A percentile compares a stretch with the other conserved stretches of the same genome.
phyloP scores from a whole-genome alignment of 2,113 vertebrate genomes.

The Amphilophus citrinellus region DNA sequence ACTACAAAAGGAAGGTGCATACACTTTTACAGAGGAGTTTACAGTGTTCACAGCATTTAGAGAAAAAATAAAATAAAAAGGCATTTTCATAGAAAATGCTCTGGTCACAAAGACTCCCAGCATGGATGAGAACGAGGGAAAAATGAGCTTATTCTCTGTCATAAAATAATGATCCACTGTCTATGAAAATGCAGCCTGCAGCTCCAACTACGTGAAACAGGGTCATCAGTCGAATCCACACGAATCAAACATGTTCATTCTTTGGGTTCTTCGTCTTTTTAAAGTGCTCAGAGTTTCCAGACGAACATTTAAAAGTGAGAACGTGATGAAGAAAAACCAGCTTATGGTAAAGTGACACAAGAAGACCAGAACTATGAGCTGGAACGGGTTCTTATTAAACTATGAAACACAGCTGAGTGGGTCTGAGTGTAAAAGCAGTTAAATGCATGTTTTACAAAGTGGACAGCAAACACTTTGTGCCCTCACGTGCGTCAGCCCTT shows the following conservation, averaged over 20 bases:
- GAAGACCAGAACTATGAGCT: too few species aligned
- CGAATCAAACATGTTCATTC: neutral
- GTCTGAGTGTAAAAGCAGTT: too few species aligned
- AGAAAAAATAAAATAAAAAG: neutral
- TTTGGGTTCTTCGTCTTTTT: neutral
- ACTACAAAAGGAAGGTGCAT: neutral
- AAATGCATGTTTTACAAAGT: neutral
- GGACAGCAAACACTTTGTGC: neutral
- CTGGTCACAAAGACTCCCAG: neutral
- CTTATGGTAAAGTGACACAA: too few species aligned
- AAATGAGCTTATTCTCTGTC: neutral
- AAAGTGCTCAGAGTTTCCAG: neutral
- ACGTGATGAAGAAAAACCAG: too few species aligned
- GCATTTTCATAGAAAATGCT: rapidly evolving
- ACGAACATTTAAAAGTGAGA: too few species aligned
- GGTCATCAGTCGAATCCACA: neutral
- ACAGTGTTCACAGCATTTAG: neutral
- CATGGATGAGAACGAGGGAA: neutral
- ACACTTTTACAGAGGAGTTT: neutral
- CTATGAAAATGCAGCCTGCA: neutral
- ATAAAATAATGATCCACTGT: neutral
- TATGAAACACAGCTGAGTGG: too few species aligned
- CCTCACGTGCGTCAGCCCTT: rapidly evolving
- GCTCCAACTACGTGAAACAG: neutral
- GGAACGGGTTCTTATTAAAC: too few species aligned